These are phyloP conservation scores for Brachionus sp. DNA, from an alignment of 1,140 invertebrate species.

Conservation along the genomic window DNA sequence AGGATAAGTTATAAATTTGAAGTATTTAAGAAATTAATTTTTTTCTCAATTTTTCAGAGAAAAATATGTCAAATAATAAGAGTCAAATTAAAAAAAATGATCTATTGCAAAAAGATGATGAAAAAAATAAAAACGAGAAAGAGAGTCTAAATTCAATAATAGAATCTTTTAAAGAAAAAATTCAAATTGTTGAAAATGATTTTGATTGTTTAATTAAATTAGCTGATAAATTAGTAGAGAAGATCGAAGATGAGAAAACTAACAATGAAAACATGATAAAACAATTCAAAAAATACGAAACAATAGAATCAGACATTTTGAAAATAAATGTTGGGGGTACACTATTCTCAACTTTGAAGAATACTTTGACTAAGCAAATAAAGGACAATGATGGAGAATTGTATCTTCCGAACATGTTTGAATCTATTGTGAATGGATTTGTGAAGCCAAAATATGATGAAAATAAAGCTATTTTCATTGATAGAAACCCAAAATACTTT, in stretches of 20 bases:
- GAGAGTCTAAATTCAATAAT: not conserved
- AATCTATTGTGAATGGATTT: not conserved
- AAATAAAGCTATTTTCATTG: slow-evolving; percentile 22
- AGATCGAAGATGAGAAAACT: not conserved
- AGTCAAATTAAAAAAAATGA: too few relatives aligned
- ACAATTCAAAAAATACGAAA: slow-evolving; percentile 3
- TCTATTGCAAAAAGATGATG: too few relatives aligned
- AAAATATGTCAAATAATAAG: too few relatives aligned
- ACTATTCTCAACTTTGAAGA: not conserved
- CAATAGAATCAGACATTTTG: not conserved
- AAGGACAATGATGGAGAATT: not conserved
- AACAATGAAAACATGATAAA: slow-evolving; percentile 6
- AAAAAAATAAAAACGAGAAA: too few relatives aligned
- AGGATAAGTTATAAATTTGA: too few relatives aligned
- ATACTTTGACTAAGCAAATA: not conserved
- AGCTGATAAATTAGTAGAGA: not conserved
- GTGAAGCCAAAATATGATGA: not conserved
- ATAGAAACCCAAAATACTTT: slow-evolving; percentile 17
- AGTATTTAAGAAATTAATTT: too few relatives aligned
- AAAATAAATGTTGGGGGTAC: slow-evolving; percentile 4
- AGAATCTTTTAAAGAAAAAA: not conserved
- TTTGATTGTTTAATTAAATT: not conserved
- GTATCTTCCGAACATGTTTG: not conserved
- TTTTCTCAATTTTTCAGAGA: too few relatives aligned
- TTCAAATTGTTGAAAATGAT: not conserved